Evolutionary conservation across 2,113 vertebrate species (phyloP), one percentile per base, ranked within the genome.

Genomic region (Cyrtonyx montezumae): DNA sequence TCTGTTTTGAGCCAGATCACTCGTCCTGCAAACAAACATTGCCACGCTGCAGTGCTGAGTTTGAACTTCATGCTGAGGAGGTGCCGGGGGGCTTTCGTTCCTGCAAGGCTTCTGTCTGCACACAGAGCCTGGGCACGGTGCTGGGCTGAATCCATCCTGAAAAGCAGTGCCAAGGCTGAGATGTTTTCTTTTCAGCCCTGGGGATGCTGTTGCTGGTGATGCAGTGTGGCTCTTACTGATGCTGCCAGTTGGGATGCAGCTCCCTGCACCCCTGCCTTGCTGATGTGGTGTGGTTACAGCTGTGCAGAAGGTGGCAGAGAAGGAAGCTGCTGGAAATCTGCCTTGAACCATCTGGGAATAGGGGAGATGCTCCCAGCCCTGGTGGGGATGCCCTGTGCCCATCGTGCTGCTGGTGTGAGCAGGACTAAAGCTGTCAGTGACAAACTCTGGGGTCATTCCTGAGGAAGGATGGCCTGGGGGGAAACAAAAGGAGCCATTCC

Each of bases 221-320:
- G 22, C 5, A 8, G 8, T 9, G 42, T 34, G 56, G 25, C 48
- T 77, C 34, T 63, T 34, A 20, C 22, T 34, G 32, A 11, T 36
- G 15, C 43, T 13, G 10, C 0, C 0, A 0, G 32, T 14, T 37
- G 61, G 14, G 14, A 18, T 25, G 18, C 26, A 3, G 43, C 30
- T 26, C 0, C 5, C 20, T 0, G 4, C 28, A 18, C 18, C 8
- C 21, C 43, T 73, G 51, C 30, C 34, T 0, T 0, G 18, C 53
- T 28, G 45, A n/a, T 12, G 63, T 26, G 37, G 13, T 22, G 62
- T 37, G 45, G 17, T 45, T 43, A 9, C 53, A 8, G 5, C 48
- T 0, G 0, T 55, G 76, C 8, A 42, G 9, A 6, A 20, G 36
- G 21, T 32, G 23, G 8, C 0, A 2, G 45, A 40, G 78, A 51